Conservation (phyloP, 2,113 vertebrate species). For the Paramisgurnus dabryanus region DNA sequence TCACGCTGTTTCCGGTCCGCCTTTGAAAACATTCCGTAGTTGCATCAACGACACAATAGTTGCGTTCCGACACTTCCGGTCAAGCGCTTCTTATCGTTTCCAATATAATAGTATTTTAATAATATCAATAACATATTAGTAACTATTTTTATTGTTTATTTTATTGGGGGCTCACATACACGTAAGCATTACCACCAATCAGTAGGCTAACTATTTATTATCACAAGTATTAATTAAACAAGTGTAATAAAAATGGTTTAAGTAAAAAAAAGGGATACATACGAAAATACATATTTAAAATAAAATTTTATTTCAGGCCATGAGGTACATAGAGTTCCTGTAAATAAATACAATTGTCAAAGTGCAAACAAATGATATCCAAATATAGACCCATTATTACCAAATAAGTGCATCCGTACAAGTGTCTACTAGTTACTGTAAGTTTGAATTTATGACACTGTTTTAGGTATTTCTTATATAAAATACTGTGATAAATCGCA, state of each 20-base stretch:
- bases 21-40: conserved; percentile 39
- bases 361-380: neutral
- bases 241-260: neutral
- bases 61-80: conserved; percentile 1
- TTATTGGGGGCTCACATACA: too few relatives aligned
- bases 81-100: too few relatives aligned
- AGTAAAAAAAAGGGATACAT: neutral
- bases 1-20: conserved; percentile 68
- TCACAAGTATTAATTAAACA: too few relatives aligned
- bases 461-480: neutral
- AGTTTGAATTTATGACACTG: neutral
- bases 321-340: conserved; percentile 18
- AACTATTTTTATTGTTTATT: neutral
- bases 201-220: too few relatives aligned
- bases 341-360: neutral
- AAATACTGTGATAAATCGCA: neutral
- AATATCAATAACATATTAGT: neutral
- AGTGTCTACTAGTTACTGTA: neutral
- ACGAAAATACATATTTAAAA: neutral
- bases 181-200: too few relatives aligned
- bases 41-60: neutral
- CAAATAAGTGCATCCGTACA: neutral
- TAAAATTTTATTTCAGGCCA: conserved; percentile 6
- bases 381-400: neutral
- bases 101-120: too few relatives aligned